A percentile compares a stretch with the other conserved stretches of the same genome.
These are phyloP conservation scores for Cinclus cinclus DNA, from an alignment of 2,113 vertebrate genomes.

Conservation along the genomic window DNA sequence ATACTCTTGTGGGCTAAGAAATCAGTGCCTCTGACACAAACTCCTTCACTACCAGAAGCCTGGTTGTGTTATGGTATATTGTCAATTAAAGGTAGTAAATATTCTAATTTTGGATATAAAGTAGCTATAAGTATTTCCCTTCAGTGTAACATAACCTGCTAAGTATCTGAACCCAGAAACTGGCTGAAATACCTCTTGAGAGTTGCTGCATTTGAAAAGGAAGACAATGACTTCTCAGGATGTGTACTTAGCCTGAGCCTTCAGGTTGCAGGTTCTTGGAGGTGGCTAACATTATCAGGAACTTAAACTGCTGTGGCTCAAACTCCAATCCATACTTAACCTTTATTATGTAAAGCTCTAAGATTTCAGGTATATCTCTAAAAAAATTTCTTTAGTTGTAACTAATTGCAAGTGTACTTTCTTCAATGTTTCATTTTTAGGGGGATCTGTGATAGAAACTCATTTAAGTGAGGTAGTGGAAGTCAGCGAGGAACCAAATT, in stretches of 20 bases:
- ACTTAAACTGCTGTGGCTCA: not conserved
- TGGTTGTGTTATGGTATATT: not conserved
- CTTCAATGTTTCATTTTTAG: slow-evolving; percentile 22
- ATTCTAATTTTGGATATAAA: not conserved
- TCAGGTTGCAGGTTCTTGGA: not conserved
- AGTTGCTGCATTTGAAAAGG: not conserved
- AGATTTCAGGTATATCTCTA: not conserved
- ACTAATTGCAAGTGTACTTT: not conserved
- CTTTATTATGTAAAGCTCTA: not conserved
- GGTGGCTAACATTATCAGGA: not conserved
- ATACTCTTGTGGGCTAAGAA: not conserved
- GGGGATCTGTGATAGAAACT: not conserved
- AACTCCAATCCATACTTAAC: not conserved
- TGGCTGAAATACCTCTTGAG: not conserved
- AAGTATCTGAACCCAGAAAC: not conserved
- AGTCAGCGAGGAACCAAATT: not conserved
- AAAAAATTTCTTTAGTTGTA: not conserved
- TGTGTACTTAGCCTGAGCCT: not conserved
- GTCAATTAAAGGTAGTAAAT: not conserved
- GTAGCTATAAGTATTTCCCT: not conserved
- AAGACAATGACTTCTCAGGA: not conserved
- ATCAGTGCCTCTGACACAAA: not conserved
- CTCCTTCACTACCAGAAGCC: not conserved
- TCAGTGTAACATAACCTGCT: not conserved
- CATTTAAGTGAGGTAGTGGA: not conserved